phyloP scores from a whole-genome alignment of 2,113 vertebrate genomes.

The Grus americana region DNA sequence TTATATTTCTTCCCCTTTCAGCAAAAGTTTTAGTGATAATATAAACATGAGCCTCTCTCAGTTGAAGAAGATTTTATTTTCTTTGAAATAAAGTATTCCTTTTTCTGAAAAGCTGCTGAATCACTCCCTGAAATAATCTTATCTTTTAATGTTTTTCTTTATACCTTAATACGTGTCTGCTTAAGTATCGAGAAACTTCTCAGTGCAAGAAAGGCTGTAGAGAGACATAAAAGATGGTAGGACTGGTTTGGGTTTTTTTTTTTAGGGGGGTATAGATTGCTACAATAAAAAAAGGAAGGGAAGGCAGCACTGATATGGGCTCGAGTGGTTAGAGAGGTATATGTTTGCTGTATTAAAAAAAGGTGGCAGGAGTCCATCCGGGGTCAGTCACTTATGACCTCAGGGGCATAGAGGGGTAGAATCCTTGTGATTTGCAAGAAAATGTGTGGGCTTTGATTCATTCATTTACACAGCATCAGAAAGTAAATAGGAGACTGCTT shows the following conservation, averaged over 20 bases:
- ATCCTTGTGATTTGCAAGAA: constrained; percentile 14
- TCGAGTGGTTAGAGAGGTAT: neutral
- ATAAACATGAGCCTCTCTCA: neutral
- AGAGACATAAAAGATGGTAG: neutral
- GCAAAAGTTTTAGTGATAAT: neutral
- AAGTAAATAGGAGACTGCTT: neutral
- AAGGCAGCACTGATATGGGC: neutral
- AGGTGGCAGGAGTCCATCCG: neutral
- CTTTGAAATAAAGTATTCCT: neutral
- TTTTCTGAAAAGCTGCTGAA: neutral
- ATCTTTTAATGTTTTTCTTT: neutral
- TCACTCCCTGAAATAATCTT: neutral
- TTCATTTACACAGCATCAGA: neutral
- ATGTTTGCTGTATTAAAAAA: neutral
- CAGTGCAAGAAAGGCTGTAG: neutral
- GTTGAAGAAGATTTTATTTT: neutral
- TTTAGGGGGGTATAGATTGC: accelerated
- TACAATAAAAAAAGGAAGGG: neutral
- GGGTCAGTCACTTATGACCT: constrained; percentile 6
- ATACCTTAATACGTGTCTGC: neutral
- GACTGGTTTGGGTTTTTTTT: neutral
- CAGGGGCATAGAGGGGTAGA: neutral
- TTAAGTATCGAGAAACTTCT: neutral
- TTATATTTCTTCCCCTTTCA: neutral
- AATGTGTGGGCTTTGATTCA: neutral